Evolutionary conservation across 2,113 vertebrate species (phyloP), one percentile per base, ranked within the genome.

Genomic region (Ranitomeya imitator): DNA sequence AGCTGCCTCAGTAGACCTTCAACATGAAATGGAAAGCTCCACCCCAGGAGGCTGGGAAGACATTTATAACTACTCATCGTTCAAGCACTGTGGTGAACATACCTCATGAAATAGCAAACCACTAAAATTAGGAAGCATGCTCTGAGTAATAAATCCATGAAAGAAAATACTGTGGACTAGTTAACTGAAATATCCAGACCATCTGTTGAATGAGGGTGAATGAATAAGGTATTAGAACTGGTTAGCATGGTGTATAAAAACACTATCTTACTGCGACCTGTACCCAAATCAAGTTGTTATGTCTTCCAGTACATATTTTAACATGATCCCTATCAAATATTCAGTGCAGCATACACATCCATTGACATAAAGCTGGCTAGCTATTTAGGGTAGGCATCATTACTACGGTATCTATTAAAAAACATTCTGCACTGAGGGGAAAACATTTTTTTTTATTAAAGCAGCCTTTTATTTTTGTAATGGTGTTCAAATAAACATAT

Each of bases 91-190:
- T 94, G 92, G 92, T 91, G 93, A 86, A 93, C 95, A 96, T 97
- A 95, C 92, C 92, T 90, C 91, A 93, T 95, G 97, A 95, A 99
- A 99, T 92, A 94, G 89, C 97, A 99, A 95, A 95, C 96, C 92
- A 93, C 94, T 95, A 95, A 94, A 96, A 95, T 95, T 95, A 93
- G 93, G 92, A 92, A 93, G 90, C 90, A 93, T 90, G 92, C 82
- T 90, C 88, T 90, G 91, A 89, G 92, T 93, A 93, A 91, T 90
- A 94, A 91, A 90, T 91, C 74, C 55, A 91, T 90, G 90, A 91
- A 91, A 91, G 92, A 85, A 89, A 89, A 89, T 89, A 89, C 87
- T 31, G 21, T 85, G 91, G 91, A 91, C 90, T 92, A 91, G 82
- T 90, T 91, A 92, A 90, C 88, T 89, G 31, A 90, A 91, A 91